These are phyloP conservation scores for Athripsodes cinereus DNA, from an alignment of 2,888 invertebrate species.

Conservation along the genomic window DNA sequence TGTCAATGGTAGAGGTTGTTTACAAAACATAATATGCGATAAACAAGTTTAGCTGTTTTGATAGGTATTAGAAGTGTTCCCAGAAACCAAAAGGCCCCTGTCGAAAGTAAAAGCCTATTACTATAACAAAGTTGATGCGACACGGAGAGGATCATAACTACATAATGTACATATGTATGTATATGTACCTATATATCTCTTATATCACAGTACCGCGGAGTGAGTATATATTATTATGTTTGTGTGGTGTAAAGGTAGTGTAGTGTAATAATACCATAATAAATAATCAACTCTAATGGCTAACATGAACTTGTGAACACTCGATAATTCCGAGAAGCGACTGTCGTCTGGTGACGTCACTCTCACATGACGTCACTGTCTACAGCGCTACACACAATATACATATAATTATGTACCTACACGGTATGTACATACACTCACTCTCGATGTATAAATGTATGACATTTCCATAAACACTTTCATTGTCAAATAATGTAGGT, in stretches of 20 bases:
- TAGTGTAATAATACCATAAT: neutral
- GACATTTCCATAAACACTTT: neutral
- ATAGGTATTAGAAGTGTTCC: neutral
- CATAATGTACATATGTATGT: too few relatives aligned
- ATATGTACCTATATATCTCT: too few relatives aligned
- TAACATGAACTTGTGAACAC: neutral
- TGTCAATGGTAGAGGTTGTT: too few relatives aligned
- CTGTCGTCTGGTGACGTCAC: slow-evolving; percentile 1
- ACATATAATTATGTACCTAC: neutral
- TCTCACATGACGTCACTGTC: neutral
- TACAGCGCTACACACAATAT: neutral
- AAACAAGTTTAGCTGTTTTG: too few relatives aligned
- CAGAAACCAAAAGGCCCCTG: neutral
- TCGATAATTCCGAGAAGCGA: neutral
- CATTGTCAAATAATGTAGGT: too few relatives aligned
- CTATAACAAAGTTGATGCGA: too few relatives aligned
- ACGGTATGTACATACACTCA: too few relatives aligned
- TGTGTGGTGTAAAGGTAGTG: too few relatives aligned
- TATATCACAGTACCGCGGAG: too few relatives aligned
- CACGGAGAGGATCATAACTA: too few relatives aligned
- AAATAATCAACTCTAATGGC: neutral
- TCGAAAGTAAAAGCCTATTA: neutral
- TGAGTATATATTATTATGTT: too few relatives aligned
- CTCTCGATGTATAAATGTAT: too few relatives aligned
- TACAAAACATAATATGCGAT: neutral